Evolutionary conservation across 2,797 vertebrate species (phyloP).

Genomic region (Hydrocynus forskahlii): DNA sequence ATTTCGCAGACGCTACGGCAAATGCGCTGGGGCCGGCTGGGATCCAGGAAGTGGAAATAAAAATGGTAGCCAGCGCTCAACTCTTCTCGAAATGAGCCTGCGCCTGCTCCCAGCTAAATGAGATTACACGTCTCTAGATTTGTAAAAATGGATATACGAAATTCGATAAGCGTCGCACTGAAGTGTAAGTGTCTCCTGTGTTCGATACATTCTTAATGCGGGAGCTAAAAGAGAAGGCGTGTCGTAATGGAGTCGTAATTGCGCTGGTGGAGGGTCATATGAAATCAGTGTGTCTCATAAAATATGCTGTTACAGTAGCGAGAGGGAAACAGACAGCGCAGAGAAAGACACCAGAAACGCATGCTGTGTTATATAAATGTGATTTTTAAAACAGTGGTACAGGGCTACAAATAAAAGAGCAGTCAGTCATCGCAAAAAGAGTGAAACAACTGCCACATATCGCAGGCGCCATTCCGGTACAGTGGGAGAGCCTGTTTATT

Average conservation of each 20-base stretch:
- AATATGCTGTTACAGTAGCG: conserved; percentile 18
- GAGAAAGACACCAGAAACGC: neutral
- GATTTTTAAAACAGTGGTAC: neutral
- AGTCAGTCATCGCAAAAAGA: conserved; percentile 10
- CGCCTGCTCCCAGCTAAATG: conserved; percentile 62
- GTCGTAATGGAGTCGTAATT: conserved; percentile 43
- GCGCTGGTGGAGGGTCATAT: conserved; percentile 22
- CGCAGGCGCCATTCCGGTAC: neutral
- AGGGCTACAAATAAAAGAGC: conserved; percentile 5
- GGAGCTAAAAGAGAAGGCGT: conserved; percentile 37
- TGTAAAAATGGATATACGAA: conserved; percentile 64
- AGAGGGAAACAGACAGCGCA: conserved; percentile 1
- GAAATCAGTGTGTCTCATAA: conserved; percentile 11
- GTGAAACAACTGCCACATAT: neutral
- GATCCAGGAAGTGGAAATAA: conserved; percentile 76
- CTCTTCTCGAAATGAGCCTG: conserved; percentile 70
- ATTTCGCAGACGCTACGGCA: conserved; percentile 82
- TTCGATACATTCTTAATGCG: conserved; percentile 49
- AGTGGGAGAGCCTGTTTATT: conserved; percentile 16
- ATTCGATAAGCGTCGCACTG: conserved; percentile 60
- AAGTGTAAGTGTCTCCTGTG: conserved; percentile 51
- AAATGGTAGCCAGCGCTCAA: conserved; percentile 64
- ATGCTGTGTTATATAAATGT: neutral
- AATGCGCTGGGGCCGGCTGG: conserved; percentile 72
- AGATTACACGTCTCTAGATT: conserved; percentile 63